These are phyloP conservation scores for Polylopha cassiicola DNA, from an alignment of 2,888 invertebrate genomes.

Conservation along the genomic window DNA sequence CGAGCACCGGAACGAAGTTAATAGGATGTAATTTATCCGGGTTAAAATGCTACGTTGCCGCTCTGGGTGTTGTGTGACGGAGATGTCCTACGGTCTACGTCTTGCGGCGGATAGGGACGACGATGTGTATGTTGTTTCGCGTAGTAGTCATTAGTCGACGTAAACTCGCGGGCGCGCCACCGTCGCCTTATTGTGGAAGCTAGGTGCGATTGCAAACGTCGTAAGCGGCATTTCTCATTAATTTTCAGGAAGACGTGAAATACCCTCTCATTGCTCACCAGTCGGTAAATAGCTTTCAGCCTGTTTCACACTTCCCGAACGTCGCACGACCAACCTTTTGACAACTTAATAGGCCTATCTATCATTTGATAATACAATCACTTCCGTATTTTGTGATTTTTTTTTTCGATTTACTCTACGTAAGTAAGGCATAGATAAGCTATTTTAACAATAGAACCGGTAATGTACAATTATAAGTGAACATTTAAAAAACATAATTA, in stretches of 20 bases:
- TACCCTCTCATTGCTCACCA: constrained; percentile 55
- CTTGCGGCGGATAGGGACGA: constrained; percentile 46
- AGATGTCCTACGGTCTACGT: constrained; percentile 36
- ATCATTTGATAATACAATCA: not conserved
- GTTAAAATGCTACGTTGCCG: constrained; percentile 70
- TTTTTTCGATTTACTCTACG: too few relatives aligned
- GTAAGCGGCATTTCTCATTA: constrained; percentile 70
- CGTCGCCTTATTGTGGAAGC: constrained; percentile 60
- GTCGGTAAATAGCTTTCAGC: constrained; percentile 58
- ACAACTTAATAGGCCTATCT: constrained; percentile 17
- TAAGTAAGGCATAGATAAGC: too few relatives aligned
- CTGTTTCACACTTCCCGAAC: constrained; percentile 45
- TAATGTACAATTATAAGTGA: too few relatives aligned
- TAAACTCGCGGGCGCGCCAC: constrained; percentile 54
- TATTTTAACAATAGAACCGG: not conserved
- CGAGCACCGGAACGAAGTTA: constrained; percentile 69
- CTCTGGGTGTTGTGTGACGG: constrained; percentile 59
- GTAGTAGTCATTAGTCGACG: constrained; percentile 59
- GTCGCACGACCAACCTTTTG: constrained; percentile 30
- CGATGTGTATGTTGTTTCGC: constrained; percentile 57
- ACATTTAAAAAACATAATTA: too few relatives aligned
- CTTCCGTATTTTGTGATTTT: not conserved
- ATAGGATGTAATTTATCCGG: constrained; percentile 77
- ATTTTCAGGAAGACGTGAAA: constrained; percentile 72
- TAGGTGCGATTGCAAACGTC: constrained; percentile 64